These are phyloP conservation scores for Oophaga sylvatica DNA, from an alignment of 2,797 vertebrate genomes.

Conservation along the genomic window DNA sequence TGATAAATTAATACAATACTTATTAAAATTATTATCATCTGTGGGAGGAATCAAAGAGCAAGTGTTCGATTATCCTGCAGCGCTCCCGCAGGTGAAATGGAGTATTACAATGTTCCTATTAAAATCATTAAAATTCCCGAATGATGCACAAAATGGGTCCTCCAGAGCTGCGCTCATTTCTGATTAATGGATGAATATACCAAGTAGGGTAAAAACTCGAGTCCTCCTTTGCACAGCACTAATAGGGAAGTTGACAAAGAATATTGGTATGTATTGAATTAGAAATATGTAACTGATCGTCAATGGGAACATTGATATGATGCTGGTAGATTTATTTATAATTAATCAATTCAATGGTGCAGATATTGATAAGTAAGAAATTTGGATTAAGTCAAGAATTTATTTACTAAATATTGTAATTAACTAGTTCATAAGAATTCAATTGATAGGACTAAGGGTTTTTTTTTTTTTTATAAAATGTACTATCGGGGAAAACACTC, in stretches of 20 bases:
- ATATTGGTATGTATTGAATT: neutral
- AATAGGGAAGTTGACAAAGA: neutral
- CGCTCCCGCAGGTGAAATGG: too few relatives aligned
- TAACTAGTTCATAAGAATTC: neutral
- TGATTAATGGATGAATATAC: too few relatives aligned
- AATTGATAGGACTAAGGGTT: neutral
- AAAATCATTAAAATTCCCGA: neutral
- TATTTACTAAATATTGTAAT: neutral
- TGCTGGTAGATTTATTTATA: constrained; percentile 1
- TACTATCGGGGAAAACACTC: too few relatives aligned
- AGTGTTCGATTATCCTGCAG: too few relatives aligned
- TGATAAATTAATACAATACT: too few relatives aligned
- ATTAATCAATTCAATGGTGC: neutral
- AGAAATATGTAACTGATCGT: neutral
- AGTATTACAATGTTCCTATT: neutral
- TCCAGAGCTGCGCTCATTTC: too few relatives aligned
- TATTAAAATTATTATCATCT: too few relatives aligned
- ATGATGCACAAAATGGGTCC: too few relatives aligned
- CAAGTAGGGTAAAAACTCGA: too few relatives aligned
- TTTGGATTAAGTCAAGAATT: neutral
- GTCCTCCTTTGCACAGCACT: neutral
- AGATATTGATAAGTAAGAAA: constrained; percentile 12
- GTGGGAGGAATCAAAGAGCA: too few relatives aligned
- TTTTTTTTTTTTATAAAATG: too few relatives aligned
- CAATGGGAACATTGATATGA: constrained; percentile 4